A percentile compares a stretch with the other conserved stretches of the same genome.
These are phyloP conservation scores for Aleiodes testaceus DNA, from an alignment of 2,888 invertebrate species.

Conservation along the genomic window DNA sequence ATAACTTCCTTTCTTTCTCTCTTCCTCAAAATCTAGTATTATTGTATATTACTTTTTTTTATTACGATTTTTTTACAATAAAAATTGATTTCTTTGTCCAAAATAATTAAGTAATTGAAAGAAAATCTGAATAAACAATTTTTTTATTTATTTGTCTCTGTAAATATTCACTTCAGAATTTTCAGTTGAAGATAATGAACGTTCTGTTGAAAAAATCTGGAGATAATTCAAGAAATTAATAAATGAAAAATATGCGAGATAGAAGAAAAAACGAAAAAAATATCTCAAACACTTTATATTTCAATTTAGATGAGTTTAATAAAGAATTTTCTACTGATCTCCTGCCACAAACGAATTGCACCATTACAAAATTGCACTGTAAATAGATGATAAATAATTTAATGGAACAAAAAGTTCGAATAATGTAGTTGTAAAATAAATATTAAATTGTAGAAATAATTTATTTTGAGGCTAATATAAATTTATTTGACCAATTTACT, in stretches of 20 bases:
- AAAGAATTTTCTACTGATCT: constrained; percentile 13
- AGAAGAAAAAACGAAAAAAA: too few species aligned
- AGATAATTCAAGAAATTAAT: too few species aligned
- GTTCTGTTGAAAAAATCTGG: too few species aligned
- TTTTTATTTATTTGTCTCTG: too few species aligned
- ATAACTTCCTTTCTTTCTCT: not conserved
- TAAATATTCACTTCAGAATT: too few species aligned
- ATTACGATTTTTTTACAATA: too few species aligned
- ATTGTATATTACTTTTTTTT: not conserved
- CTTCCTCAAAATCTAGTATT: not conserved
- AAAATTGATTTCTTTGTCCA: too few species aligned
- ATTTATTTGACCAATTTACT: not conserved
- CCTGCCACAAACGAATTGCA: constrained; percentile 6
- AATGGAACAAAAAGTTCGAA: not conserved
- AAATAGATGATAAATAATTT: constrained; percentile 4
- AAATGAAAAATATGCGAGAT: too few species aligned
- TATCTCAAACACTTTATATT: not conserved
- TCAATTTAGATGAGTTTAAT: not conserved
- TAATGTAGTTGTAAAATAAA: constrained; percentile 27
- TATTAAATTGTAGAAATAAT: not conserved
- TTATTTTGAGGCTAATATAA: not conserved
- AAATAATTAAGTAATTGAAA: too few species aligned
- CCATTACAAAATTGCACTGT: not conserved
- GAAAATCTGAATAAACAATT: too few species aligned
- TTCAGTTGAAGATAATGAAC: too few species aligned